Evolutionary conservation across 2,888 invertebrate genomes (phyloP).

Genomic region (Balanococcus diminutus): DNA sequence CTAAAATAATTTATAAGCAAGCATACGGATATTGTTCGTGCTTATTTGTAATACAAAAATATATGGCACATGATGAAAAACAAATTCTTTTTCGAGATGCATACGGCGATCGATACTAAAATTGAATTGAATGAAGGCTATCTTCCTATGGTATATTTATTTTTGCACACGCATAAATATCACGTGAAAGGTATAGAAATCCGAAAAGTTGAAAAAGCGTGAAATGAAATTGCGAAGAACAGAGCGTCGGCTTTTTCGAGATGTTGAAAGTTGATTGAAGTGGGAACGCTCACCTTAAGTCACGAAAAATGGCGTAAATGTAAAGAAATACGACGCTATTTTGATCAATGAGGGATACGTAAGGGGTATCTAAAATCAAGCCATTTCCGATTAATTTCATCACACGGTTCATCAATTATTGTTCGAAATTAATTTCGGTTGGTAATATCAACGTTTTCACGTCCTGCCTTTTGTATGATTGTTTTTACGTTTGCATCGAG

Average conservation of each 20-base stretch:
- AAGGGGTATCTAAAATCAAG: background rate
- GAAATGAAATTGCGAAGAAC: background rate
- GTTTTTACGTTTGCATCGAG: background rate
- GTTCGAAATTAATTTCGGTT: background rate
- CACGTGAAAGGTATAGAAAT: background rate
- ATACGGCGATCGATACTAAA: background rate
- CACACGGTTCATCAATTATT: background rate
- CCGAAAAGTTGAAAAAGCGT: background rate
- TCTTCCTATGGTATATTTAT: background rate
- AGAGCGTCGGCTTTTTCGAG: background rate
- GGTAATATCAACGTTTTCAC: background rate
- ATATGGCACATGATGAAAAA: background rate
- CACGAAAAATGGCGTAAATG: background rate
- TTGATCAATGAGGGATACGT: background rate
- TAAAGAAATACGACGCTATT: background rate
- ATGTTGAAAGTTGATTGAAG: background rate
- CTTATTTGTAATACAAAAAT: background rate
- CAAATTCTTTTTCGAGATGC: background rate
- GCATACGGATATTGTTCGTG: background rate
- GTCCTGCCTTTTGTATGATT: background rate
- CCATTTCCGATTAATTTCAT: background rate
- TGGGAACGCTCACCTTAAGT: background rate
- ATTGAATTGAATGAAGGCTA: background rate
- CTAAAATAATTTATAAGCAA: background rate
- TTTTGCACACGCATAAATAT: slow-evolving; percentile 1